A percentile compares a stretch with the other conserved stretches of the same genome.
These are phyloP conservation scores for Hassar affinis DNA, from an alignment of 2,113 vertebrate species.

Conservation along the genomic window DNA sequence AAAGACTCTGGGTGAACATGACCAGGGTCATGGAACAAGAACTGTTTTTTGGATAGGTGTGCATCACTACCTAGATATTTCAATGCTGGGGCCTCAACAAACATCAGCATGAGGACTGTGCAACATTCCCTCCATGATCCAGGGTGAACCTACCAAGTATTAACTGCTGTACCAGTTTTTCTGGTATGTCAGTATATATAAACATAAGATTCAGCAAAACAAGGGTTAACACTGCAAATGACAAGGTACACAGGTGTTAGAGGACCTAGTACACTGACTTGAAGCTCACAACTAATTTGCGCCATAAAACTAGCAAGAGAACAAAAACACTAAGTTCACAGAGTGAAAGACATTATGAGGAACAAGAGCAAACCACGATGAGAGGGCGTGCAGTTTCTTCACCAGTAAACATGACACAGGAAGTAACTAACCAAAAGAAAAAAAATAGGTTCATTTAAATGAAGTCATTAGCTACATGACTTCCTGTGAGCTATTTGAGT, in stretches of 20 bases:
- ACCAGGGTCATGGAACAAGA: too few relatives aligned
- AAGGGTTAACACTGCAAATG: neutral
- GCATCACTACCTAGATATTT: too few relatives aligned
- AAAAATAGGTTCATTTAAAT: conserved; percentile 40
- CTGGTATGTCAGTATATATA: too few relatives aligned
- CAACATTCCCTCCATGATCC: too few relatives aligned
- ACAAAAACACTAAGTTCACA: neutral
- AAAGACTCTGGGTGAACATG: too few relatives aligned
- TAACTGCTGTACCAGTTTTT: too few relatives aligned
- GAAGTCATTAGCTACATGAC: conserved; percentile 36
- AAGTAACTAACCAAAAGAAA: conserved; percentile 63
- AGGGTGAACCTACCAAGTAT: too few relatives aligned
- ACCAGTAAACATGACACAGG: conserved; percentile 63
- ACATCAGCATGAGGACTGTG: too few relatives aligned
- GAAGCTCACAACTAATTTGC: neutral
- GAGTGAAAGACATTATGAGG: neutral
- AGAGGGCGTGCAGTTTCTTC: conserved; percentile 53
- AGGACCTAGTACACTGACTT: too few relatives aligned
- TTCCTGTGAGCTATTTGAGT: conserved; percentile 58
- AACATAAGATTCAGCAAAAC: neutral
- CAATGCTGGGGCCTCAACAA: too few relatives aligned
- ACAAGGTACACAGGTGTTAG: neutral
- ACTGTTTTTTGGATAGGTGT: too few relatives aligned
- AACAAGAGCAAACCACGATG: neutral
- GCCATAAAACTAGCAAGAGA: neutral